Base-by-base conservation (phyloP, 2,113 vertebrate genomes). In the Solea senegalensis region DNA sequence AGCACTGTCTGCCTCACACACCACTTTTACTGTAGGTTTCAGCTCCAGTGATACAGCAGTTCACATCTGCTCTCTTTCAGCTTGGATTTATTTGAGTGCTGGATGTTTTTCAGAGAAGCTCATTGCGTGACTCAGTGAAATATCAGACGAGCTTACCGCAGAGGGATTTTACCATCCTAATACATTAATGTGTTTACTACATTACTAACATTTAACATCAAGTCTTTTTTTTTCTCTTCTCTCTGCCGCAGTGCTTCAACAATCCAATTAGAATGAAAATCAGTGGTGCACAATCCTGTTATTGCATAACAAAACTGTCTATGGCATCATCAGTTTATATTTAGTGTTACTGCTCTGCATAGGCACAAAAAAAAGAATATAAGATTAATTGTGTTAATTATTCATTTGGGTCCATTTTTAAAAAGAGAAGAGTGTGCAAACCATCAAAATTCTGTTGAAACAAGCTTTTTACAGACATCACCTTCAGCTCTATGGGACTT, bases 81-180 rank as follows among this genome's bases (percentile, higher is more conserved):
- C n/a, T 13, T 9, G 48, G 40, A 67, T 34, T 40, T 16, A 7
- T 53, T 75, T 15, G 11, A 61, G 59, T 51, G 16, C 39, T 6
- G 28, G 41, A 41, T 59, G 60, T 58, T 67, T 69, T 41, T 40
- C 11, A 43, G 45, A 15, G 58, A 65, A 4, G 9, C 8, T 60
- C 26, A 50, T 46, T 16, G 34, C 34, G 26, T 74, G 66, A 77
- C 40, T 74, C 57, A 64, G 27, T 44, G 41, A 3, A 44, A 44
- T 12, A 63, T 70, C 65, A 28, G 58, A 79, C 70, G 64, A 53
- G 16, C 34, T 34, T 8, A 34, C 46, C 8, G 34, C 56, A 66
- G 27, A 54, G 2, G 28, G 21, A 50, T 54, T 21, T 44, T 43
- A 55, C 4, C 40, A 41, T 53, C 50, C 40, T 56, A 45, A 67